Conservation (phyloP, 2,797 vertebrate genomes). For the Yasuhikotakia modesta region DNA sequence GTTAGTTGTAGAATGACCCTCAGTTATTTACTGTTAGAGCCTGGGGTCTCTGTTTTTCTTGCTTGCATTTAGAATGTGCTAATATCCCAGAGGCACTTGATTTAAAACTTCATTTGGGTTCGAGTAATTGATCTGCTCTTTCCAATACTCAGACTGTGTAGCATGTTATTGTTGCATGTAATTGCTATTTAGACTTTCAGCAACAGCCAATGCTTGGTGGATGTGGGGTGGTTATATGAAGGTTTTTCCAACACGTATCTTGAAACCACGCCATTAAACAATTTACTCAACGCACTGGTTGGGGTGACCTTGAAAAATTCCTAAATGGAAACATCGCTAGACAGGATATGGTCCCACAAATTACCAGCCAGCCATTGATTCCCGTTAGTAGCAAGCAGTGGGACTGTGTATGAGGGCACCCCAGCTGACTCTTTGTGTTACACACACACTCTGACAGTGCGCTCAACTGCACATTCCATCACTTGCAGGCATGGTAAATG, state of each 20-base stretch:
- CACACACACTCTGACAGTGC: slow-evolving; percentile 25
- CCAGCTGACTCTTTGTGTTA: slow-evolving; percentile 64
- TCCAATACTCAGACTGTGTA: neutral
- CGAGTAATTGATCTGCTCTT: slow-evolving; percentile 12
- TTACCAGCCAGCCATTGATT: slow-evolving; percentile 75
- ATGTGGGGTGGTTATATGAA: neutral
- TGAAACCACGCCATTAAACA: slow-evolving; percentile 28
- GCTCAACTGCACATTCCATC: slow-evolving; percentile 71
- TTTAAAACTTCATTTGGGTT: slow-evolving; percentile 21
- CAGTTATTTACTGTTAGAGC: neutral
- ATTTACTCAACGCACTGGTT: slow-evolving; percentile 42
- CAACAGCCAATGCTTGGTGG: neutral
- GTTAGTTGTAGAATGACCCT: neutral
- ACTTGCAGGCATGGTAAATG: slow-evolving; percentile 70
- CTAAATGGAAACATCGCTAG: slow-evolving; percentile 61
- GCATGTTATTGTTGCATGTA: neutral
- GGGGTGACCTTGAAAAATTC: slow-evolving; percentile 71
- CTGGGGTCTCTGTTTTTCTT: slow-evolving; percentile 6
- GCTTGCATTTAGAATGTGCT: neutral
- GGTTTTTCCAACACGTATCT: neutral
- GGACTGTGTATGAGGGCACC: slow-evolving; percentile 60
- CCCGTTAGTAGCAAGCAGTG: slow-evolving; percentile 65
- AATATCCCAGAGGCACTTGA: slow-evolving; percentile 17
- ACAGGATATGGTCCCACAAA: slow-evolving; percentile 73
- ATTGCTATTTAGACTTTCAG: neutral